Conservation (phyloP, 2,113 vertebrate species). For the Myanophis thanlyinensis region DNA sequence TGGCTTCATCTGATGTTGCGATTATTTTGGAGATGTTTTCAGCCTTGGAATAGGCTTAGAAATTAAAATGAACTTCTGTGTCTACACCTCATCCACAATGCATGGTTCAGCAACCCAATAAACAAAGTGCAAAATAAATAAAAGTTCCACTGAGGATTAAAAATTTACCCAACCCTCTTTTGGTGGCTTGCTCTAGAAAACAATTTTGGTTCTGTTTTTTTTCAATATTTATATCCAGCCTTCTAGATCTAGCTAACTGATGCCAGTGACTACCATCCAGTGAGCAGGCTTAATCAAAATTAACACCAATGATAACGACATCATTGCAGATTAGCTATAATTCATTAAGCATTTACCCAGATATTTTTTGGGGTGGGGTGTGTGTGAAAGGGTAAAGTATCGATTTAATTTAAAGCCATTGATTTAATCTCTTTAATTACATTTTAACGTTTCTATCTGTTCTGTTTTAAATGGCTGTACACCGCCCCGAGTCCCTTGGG, state of each 20-base stretch:
- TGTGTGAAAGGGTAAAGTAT: too few species aligned
- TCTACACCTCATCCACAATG: neutral
- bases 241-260: neutral
- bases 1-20: neutral
- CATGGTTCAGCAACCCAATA: neutral
- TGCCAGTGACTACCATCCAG: neutral
- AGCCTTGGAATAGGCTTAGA: neutral
- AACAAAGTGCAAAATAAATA: neutral
- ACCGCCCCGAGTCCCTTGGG: too few species aligned
- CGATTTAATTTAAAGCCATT: too few species aligned
- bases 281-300: neutral
- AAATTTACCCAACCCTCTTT: neutral
- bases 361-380: neutral
- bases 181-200: neutral
- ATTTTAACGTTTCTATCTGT: too few species aligned
- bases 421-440: too few species aligned
- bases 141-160: neutral
- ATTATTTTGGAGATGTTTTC: neutral
- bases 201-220: neutral
- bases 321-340: neutral
- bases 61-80: neutral
- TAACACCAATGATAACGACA: too few species aligned
- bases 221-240: neutral
- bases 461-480: too few species aligned
- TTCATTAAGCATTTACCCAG: conserved; percentile 19